Percentiles rank a stretch among this genome's conserved stretches.
Conservation (phyloP, 2,113 vertebrate species). For the Pyrgilauda ruficollis region DNA sequence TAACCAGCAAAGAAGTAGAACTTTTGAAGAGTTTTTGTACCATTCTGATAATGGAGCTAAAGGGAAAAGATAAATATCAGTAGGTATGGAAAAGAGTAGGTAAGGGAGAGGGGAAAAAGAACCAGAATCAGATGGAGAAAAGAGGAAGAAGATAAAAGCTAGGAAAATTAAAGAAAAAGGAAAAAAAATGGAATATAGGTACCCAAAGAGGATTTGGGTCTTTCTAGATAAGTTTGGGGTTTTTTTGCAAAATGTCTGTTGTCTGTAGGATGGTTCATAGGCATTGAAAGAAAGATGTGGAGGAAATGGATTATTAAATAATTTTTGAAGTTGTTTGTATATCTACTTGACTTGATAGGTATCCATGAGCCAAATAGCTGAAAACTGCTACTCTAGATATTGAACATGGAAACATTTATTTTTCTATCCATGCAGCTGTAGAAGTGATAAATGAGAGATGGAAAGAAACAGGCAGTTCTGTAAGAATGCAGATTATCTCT, state of each 20-base stretch:
- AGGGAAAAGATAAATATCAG: not conserved
- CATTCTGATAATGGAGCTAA: not conserved
- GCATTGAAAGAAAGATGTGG: not conserved
- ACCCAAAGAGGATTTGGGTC: not conserved
- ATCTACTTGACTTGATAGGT: not conserved
- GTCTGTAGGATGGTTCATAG: not conserved
- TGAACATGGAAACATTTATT: not conserved
- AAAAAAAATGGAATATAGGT: not conserved
- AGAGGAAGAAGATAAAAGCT: not conserved
- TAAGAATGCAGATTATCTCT: conserved; percentile 48
- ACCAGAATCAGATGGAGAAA: not conserved
- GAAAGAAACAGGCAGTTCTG: conserved; percentile 20
- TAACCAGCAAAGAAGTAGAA: not conserved
- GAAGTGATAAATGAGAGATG: conserved; percentile 12
- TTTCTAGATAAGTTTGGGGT: not conserved
- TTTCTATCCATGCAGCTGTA: not conserved
- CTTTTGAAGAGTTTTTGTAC: not conserved
- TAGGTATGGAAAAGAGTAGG: not conserved
- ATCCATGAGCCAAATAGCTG: not conserved
- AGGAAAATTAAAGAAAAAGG: not conserved
- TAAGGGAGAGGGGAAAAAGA: not conserved
- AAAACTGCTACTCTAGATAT: not conserved
- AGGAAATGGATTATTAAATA: not conserved
- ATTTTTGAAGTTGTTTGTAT: not conserved
- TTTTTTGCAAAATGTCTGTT: not conserved